These are phyloP conservation scores for Phortica magna DNA, from an alignment of 2,888 invertebrate genomes.

Conservation along the genomic window DNA sequence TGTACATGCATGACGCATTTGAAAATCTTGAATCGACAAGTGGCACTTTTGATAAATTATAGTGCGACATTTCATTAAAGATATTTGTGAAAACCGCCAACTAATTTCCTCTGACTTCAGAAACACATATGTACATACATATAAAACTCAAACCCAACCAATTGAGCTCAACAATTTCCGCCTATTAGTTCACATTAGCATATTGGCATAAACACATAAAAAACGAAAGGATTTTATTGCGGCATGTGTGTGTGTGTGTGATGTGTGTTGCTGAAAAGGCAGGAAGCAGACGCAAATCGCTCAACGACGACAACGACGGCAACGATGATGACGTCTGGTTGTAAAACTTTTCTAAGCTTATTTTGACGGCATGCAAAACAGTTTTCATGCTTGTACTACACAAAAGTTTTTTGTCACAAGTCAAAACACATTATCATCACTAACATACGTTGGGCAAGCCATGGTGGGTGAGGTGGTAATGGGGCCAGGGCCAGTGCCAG, in stretches of 20 bases:
- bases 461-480: neutral
- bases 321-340: slow-evolving; percentile 47
- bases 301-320: neutral
- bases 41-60: too few species aligned
- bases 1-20: too few species aligned
- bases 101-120: slow-evolving; percentile 15
- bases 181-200: slow-evolving; percentile 63
- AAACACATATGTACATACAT: neutral
- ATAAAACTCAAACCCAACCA: neutral
- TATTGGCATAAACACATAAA: slow-evolving; percentile 51
- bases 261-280: neutral
- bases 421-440: slow-evolving; percentile 65
- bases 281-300: neutral
- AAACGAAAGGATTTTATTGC: neutral
- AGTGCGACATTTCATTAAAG: too few species aligned
- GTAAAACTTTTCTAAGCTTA: slow-evolving; percentile 59
- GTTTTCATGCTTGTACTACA: slow-evolving; percentile 15
- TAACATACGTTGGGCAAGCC: slow-evolving; percentile 21
- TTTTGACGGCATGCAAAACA: slow-evolving; percentile 32
- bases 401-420: slow-evolving; percentile 50
- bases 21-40: too few species aligned
- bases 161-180: slow-evolving; percentile 65
- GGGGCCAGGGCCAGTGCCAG: neutral
- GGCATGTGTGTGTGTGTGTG: neutral
- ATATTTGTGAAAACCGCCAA: neutral